Evolutionary conservation across 1,140 invertebrate genomes (phyloP).

Genomic region (Achroia grisella): DNA sequence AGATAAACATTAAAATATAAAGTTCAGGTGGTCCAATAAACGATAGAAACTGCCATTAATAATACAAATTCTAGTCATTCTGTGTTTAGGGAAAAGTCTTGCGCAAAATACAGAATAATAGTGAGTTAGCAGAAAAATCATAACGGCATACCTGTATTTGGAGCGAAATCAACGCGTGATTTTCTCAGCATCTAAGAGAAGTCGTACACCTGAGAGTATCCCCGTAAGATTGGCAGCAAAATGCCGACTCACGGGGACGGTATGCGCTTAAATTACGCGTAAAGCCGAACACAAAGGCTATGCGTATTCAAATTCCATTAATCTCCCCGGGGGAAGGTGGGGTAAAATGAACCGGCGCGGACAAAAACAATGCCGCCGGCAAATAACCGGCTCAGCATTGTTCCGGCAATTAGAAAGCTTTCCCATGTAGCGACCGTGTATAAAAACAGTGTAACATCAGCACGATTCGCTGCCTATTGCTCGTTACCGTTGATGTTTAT

Average conservation of each 20-base stretch:
- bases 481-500: conserved; percentile 72
- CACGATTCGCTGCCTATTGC: conserved; percentile 71
- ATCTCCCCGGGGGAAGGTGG: conserved; percentile 62
- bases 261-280: conserved; percentile 69
- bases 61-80: too few species aligned
- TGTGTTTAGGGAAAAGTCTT: conserved; percentile 23
- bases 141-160: too few species aligned
- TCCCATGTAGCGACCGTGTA: conserved; percentile 70
- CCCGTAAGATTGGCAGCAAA: conserved; percentile 52
- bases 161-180: conserved; percentile 36
- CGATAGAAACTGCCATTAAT: too few species aligned
- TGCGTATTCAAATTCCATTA: conserved; percentile 73
- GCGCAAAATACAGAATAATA: conserved; percentile 44
- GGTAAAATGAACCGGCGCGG: conserved; percentile 69
- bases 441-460: conserved; percentile 72
- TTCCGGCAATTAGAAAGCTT: conserved; percentile 73
- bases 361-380: conserved; percentile 72
- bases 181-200: conserved; percentile 34
- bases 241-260: conserved; percentile 61
- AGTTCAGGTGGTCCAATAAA: too few species aligned
- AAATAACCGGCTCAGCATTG: conserved; percentile 72
- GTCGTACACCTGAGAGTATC: conserved; percentile 49
- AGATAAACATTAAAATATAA: too few species aligned
- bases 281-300: conserved; percentile 71
- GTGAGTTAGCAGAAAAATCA: conserved; percentile 31